Percentiles rank a stretch among this genome's conserved stretches.
These are phyloP conservation scores for Drosophila anomelani DNA, from an alignment of 2,888 invertebrate genomes.

Conservation along the genomic window DNA sequence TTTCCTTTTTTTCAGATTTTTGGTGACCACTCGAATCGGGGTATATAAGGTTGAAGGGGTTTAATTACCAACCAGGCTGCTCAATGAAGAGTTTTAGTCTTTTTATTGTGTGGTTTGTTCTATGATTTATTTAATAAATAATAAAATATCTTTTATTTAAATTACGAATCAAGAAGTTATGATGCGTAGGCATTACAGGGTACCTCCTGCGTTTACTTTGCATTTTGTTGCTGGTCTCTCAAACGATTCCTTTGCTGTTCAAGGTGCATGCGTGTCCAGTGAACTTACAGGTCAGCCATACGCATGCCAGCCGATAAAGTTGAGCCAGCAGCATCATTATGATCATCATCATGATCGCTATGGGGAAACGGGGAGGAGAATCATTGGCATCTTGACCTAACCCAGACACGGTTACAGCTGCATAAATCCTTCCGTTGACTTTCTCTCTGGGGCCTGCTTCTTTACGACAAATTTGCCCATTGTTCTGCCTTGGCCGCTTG, in stretches of 20 bases:
- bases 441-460: slow-evolving; percentile 49
- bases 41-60: slow-evolving; percentile 17
- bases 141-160: background rate
- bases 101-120: fast-evolving
- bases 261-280: slow-evolving; percentile 73
- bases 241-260: slow-evolving; percentile 21
- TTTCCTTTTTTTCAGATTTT: slow-evolving; percentile 23
- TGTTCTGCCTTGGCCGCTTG: slow-evolving; percentile 61
- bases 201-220: slow-evolving; percentile 8
- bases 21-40: slow-evolving; percentile 17
- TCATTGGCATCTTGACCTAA: slow-evolving; percentile 54
- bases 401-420: slow-evolving; percentile 54
- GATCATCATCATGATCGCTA: slow-evolving; percentile 8
- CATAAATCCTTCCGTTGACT: slow-evolving; percentile 65
- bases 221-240: slow-evolving; percentile 8
- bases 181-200: background rate
- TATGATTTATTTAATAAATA: background rate
- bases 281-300: slow-evolving; percentile 73
- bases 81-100: background rate
- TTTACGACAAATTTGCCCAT: slow-evolving; percentile 78
- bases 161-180: background rate
- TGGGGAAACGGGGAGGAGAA: slow-evolving; percentile 6
- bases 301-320: slow-evolving; percentile 53
- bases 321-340: slow-evolving; percentile 34
- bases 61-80: background rate